phyloP scores from a whole-genome alignment of 92 coral and sea anemone genomes.

The Paramuricea clavata region DNA sequence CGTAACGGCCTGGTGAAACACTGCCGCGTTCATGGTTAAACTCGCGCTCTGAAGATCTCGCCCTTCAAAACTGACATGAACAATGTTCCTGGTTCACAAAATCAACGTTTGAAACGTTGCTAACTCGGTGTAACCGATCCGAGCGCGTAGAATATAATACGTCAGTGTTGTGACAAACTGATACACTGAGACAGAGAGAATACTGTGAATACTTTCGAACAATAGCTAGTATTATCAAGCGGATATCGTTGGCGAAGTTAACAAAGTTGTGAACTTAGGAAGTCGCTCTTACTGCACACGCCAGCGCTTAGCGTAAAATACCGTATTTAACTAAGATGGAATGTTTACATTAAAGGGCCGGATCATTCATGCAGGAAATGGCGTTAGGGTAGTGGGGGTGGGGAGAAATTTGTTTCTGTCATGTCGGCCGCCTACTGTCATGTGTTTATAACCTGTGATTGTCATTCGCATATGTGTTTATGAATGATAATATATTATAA shows the following conservation, averaged over 20 bases:
- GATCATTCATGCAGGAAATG: conserved; percentile 11
- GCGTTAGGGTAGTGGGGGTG: conserved; percentile 31
- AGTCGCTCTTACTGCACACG: conserved; percentile 21
- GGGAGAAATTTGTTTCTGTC: not conserved
- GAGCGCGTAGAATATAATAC: not conserved
- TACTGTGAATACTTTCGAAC: conserved; percentile 7
- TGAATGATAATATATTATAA: conserved; percentile 3
- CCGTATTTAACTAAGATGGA: conserved; percentile 9
- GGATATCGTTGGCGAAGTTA: not conserved
- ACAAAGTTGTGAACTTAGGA: not conserved
- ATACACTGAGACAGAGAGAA: not conserved
- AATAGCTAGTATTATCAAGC: not conserved
- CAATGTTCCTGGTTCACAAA: not conserved
- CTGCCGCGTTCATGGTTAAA: conserved; percentile 58
- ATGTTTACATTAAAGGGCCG: conserved; percentile 14
- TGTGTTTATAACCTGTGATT: conserved; percentile 28
- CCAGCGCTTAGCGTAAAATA: conserved; percentile 11
- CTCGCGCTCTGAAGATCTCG: not conserved
- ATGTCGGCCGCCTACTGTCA: conserved; percentile 32
- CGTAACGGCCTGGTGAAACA: conserved; percentile 92
- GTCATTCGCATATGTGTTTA: conserved; percentile 8
- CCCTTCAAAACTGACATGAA: not conserved
- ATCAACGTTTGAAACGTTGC: not conserved
- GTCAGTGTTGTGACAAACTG: not conserved
- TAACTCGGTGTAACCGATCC: conserved; percentile 9